Evolutionary conservation across 2,888 invertebrate genomes (phyloP).

Genomic region (Scotopteryx bipunctaria): DNA sequence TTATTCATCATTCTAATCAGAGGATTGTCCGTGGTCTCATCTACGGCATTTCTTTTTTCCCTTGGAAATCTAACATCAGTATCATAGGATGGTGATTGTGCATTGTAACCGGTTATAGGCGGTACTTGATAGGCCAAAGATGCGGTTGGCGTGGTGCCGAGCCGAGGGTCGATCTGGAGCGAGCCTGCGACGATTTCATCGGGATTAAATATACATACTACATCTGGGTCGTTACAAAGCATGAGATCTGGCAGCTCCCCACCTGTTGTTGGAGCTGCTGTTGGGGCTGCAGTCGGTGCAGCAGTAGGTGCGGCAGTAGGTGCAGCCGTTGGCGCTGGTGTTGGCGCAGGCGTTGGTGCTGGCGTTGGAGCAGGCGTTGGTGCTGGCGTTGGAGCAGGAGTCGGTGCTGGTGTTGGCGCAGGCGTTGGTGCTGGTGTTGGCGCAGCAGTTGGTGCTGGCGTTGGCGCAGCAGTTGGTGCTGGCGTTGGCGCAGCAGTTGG

Average conservation of each 20-base stretch:
- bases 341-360: conserved; percentile 37
- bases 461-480: conserved; percentile 33
- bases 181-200: conserved; percentile 70
- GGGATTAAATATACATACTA: conserved; percentile 75
- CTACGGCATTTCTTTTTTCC: conserved; percentile 52
- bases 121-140: conserved; percentile 59
- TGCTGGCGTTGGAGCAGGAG: conserved; percentile 36
- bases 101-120: conserved; percentile 62
- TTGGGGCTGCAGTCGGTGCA: conserved; percentile 37
- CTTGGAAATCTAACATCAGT: conserved; percentile 71
- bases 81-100: conserved; percentile 59
- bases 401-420: conserved; percentile 35
- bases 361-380: conserved; percentile 37
- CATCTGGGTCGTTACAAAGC: conserved; percentile 70
- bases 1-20: conserved; percentile 30
- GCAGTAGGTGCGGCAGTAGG: conserved; percentile 40
- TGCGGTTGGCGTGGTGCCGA: conserved; percentile 68
- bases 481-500: conserved; percentile 35
- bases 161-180: conserved; percentile 74
- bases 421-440: conserved; percentile 30
- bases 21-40: conserved; percentile 38
- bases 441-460: conserved; percentile 34
- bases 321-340: conserved; percentile 37
- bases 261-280: conserved; percentile 49
- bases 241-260: conserved; percentile 63